phyloP scores from a whole-genome alignment of 1,140 invertebrate species.

The Papilio helenus region DNA sequence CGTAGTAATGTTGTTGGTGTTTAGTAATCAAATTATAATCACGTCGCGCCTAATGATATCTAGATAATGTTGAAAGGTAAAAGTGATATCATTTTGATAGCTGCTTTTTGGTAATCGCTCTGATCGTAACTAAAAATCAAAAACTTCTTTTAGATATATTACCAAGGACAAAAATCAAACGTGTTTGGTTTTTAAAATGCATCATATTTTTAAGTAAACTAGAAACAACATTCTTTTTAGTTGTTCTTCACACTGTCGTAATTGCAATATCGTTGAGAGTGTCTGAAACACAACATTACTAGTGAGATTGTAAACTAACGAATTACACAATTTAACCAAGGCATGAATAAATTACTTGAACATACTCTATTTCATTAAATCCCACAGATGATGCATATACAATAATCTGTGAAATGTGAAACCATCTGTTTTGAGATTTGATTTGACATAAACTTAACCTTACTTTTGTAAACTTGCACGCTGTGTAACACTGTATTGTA shows the following conservation, averaged over 20 bases:
- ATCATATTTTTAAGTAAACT: too few species aligned
- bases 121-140: background rate
- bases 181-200: too few species aligned
- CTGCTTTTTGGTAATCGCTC: background rate
- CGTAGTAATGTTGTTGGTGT: background rate
- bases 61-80: background rate
- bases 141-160: too few species aligned
- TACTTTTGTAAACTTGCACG: constrained; percentile 21
- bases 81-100: background rate
- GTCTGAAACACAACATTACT: too few species aligned
- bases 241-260: too few species aligned
- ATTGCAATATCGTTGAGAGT: too few species aligned
- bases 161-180: too few species aligned
- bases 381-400: background rate
- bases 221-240: too few species aligned
- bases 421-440: constrained; percentile 25
- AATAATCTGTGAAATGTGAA: constrained; percentile 32
- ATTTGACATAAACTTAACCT: constrained; percentile 36
- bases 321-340: too few species aligned
- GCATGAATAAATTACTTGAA: constrained; percentile 52
- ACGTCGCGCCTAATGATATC: background rate
- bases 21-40: background rate
- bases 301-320: too few species aligned
- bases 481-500: constrained; percentile 1
- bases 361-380: background rate